Evolutionary conservation across 2,888 invertebrate species (phyloP).

Genomic region (Idaea aversata): DNA sequence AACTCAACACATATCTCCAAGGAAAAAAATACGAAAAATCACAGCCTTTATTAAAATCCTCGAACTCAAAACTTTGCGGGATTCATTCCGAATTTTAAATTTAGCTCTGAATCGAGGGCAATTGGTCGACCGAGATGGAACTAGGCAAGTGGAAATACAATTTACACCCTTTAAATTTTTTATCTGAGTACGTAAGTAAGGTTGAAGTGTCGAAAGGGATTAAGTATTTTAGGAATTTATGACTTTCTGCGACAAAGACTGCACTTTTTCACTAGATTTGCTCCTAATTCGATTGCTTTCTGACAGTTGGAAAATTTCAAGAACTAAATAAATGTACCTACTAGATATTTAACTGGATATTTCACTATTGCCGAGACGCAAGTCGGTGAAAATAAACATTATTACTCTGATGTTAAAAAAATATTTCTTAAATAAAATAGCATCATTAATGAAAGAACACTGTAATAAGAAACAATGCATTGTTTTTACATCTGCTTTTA

Average conservation of each 20-base stretch:
- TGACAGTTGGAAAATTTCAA: slow-evolving; percentile 8
- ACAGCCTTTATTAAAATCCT: slow-evolving; percentile 17
- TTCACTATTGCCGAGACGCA: no score
- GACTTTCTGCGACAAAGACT: slow-evolving; percentile 33
- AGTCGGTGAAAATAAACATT: no score
- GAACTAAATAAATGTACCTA: not conserved
- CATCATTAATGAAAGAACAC: no score
- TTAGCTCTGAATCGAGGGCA: slow-evolving; percentile 16
- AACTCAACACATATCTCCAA: not conserved
- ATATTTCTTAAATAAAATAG: no score
- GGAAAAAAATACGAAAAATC: slow-evolving; percentile 4
- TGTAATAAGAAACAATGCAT: no score
- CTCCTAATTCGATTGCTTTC: slow-evolving; percentile 23
- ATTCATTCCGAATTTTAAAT: slow-evolving; percentile 20
- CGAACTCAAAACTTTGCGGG: slow-evolving; percentile 10
- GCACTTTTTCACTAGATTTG: slow-evolving; percentile 26
- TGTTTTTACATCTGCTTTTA: not conserved
- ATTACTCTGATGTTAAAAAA: no score
- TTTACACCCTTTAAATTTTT: slow-evolving; percentile 51
- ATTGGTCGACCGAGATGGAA: slow-evolving; percentile 41
- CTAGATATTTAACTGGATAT: no score
- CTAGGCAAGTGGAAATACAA: slow-evolving; percentile 42
- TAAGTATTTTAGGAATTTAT: slow-evolving; percentile 33
- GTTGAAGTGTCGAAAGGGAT: slow-evolving; percentile 46
- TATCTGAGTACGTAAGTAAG: slow-evolving; percentile 29